Base-by-base conservation (phyloP, 2,888 invertebrate species). In the Lasioglossum morio region DNA sequence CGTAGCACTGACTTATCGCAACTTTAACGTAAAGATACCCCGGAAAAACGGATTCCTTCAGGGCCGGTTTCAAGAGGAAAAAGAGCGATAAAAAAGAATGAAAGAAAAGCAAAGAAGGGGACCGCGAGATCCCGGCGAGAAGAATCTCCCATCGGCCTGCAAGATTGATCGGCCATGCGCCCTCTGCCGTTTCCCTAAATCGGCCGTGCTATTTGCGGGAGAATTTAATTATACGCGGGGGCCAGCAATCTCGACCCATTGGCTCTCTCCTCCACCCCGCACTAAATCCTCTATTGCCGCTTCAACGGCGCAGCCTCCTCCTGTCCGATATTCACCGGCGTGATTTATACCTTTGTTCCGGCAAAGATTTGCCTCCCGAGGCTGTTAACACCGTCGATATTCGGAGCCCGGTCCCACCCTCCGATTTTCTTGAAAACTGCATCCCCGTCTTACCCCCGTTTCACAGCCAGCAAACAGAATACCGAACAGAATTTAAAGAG, bases 181-280 rank as follows among this genome's bases (percentile, higher is more conserved):
- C 78, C 73, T 70, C 60, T 46, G 53, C 70, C 79, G 82, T 86
- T 85, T 88, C 76, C 76, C 80, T 74, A 91, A 90, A 90, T 82
- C 89, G 79, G 72, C 75, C 19, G 72, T n/a, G 75, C 79, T 82
- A 86, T 83, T 90, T 85, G 80, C 73, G 30, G 63, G 79, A 77
- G 86, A 89, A 90, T 90, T 90, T 90, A 89, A 91, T 90, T 89
- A 90, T 83, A 82, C 79, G 79, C 37, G 73, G 69, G 69, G 69
- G 23, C 30, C 43, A 66, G 72, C 81, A 89, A 81, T 82, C 66
- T 72, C 70, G 40, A 27, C n/a, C 40, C 69, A 34, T 34, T 30
- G 16, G 23, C 69, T 37, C 69, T 23, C 69, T 23, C 34, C 66
- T 4, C 34, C 69, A 23, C 2, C 30, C 23, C 57, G 74, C 53